Percentiles rank a stretch among this genome's conserved stretches.
These are phyloP conservation scores for Triops cancriformis DNA, from an alignment of 1,140 invertebrate genomes.

Conservation along the genomic window DNA sequence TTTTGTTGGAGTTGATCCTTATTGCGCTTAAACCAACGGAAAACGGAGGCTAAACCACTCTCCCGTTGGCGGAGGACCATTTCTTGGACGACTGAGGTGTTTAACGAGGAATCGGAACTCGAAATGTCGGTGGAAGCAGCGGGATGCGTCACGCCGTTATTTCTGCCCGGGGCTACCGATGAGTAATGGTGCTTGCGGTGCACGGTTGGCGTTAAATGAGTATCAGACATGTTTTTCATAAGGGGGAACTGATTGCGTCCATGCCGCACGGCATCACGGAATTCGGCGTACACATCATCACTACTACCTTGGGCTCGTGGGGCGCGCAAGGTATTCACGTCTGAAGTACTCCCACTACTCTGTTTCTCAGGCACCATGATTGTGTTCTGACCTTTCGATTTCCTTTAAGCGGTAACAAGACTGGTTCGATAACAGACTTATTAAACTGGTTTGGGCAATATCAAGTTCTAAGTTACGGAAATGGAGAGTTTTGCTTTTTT, in stretches of 20 bases:
- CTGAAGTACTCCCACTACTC: background rate
- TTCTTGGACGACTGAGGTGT: background rate
- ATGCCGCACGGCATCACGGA: slow-evolving; percentile 19
- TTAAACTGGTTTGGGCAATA: background rate
- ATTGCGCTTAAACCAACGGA: background rate
- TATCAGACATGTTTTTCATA: slow-evolving; percentile 1
- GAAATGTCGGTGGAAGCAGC: background rate
- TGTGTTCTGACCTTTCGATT: background rate
- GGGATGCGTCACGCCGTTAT: background rate
- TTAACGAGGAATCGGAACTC: background rate
- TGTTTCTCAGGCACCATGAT: slow-evolving; percentile 2
- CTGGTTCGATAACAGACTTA: background rate
- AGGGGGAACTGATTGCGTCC: slow-evolving; percentile 20
- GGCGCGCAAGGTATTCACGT: slow-evolving; percentile 8
- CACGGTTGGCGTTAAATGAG: background rate
- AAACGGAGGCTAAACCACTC: background rate
- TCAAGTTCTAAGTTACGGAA: too few relatives aligned
- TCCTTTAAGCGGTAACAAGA: background rate
- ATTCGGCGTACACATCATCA: slow-evolving; percentile 18
- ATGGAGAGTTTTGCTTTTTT: too few relatives aligned
- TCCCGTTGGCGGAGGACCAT: background rate
- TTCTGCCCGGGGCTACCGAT: background rate
- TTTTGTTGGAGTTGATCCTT: background rate
- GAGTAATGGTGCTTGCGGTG: slow-evolving; percentile 5
- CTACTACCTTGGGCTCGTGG: background rate